Evolutionary conservation across 2,113 vertebrate genomes (phyloP), one percentile per base, ranked within the genome.

Genomic region (Pomatostomus ruficeps): DNA sequence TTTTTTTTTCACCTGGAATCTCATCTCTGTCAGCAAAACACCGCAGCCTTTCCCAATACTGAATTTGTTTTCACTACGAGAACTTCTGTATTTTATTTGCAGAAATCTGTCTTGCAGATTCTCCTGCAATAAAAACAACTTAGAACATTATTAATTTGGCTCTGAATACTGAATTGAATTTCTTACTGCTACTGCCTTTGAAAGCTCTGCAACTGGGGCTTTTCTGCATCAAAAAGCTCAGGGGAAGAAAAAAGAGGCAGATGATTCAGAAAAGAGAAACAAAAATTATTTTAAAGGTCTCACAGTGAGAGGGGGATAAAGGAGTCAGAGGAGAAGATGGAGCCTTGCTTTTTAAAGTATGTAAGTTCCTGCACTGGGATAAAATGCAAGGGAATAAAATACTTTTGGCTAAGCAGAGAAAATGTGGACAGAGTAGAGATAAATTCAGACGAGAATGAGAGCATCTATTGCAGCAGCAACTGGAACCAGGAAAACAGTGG

Each of bases 161-260:
- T 87, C 20, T 71, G 40, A 65, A 36, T 58, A 75, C 35, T 29
- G 36, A 71, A 82, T 10, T 71, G 31, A 52, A 9, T 74, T 92
- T 73, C 35, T 55, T 58, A 28, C 9, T 79, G 54, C 26, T 76
- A 9, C 21, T 87, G 36, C n/a, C 54, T 80, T 61, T 54, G 51
- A 42, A 13, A 67, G 19, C 71, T 36, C 49, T 65, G 24, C 67
- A 66, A 42, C 66, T 1, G 12, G 48, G 61, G 15, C 18, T 86
- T 80, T 85, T 35, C 23, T 87, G 36, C 15, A 46, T 6, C 71
- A 75, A 48, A 68, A 81, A 36, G 3, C 24, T 52, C 66, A 58
- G 4, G 13, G 28, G 1, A 5, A 1, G 0, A 3, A 26, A 45
- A 62, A 67, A 43, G 21, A 8, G 2, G 3, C 5, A 91, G 19